Conservation (phyloP, 2,113 vertebrate species). For the Nothocercus nigrocapillus region DNA sequence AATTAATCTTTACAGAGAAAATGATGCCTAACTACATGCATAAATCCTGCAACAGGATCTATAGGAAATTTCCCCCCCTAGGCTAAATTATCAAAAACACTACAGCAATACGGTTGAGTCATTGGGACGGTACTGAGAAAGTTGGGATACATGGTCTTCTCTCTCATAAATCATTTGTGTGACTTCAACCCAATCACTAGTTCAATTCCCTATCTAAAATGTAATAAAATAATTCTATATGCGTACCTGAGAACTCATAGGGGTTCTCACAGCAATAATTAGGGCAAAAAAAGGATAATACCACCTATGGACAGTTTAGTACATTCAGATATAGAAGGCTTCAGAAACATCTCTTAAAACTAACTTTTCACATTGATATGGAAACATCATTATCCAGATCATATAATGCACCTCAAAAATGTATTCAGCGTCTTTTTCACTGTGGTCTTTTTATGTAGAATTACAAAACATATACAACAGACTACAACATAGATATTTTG, state of each 20-base stretch:
- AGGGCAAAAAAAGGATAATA: neutral
- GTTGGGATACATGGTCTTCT: neutral
- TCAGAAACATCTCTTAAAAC: neutral
- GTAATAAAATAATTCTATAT: neutral
- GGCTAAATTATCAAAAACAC: neutral
- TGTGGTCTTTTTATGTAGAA: neutral
- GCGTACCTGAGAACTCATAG: neutral
- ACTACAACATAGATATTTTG: neutral
- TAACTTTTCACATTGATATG: neutral
- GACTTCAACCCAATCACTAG: neutral
- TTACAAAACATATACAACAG: neutral
- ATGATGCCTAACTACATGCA: neutral
- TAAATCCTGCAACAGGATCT: neutral
- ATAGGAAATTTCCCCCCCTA: neutral
- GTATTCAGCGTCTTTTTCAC: neutral
- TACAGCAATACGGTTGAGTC: neutral
- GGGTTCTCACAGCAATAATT: neutral
- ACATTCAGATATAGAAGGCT: neutral
- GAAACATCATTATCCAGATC: neutral
- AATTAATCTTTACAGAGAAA: neutral
- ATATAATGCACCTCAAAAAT: neutral
- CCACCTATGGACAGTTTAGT: neutral
- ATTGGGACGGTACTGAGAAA: neutral
- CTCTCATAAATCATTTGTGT: neutral
- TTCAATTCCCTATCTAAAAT: neutral